These are phyloP conservation scores for Leptodactylus fallax DNA, from an alignment of 2,797 vertebrate genomes.

Conservation along the genomic window DNA sequence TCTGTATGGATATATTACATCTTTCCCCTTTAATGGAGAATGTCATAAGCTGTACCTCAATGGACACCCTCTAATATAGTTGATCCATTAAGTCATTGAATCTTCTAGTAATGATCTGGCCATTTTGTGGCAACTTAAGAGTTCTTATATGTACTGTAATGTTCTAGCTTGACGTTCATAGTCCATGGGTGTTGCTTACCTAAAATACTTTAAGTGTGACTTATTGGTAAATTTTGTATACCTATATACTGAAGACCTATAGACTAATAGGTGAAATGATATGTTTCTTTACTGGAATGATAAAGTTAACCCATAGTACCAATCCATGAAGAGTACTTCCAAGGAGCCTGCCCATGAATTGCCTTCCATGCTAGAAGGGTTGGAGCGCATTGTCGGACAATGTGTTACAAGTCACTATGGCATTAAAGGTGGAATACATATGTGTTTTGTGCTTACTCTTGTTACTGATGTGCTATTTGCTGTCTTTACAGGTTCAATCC, in stretches of 20 bases:
- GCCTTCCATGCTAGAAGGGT: slow-evolving; percentile 60
- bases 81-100: neutral
- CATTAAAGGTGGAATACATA: slow-evolving; percentile 7
- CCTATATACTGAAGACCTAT: neutral
- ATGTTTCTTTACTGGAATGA: too few species aligned
- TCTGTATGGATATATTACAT: slow-evolving; percentile 67
- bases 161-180: neutral
- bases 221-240: neutral
- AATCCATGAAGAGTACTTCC: slow-evolving; percentile 58
- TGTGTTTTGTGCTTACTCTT: neutral
- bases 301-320: neutral
- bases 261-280: too few species aligned
- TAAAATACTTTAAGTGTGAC: neutral
- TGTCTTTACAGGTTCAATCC: slow-evolving; percentile 93
- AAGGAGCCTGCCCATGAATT: slow-evolving; percentile 81
- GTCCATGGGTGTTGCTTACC: neutral
- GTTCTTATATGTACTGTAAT: neutral
- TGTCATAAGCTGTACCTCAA: neutral
- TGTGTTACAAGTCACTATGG: slow-evolving; percentile 49
- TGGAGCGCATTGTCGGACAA: slow-evolving; percentile 49
- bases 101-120: neutral
- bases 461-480: slow-evolving; percentile 73
- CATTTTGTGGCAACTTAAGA: neutral
- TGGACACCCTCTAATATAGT: too few species aligned
- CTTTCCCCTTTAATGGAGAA: neutral